These are phyloP conservation scores for Holothuria glaberrima DNA, from an alignment of 35 echinoderm and acorn worm genomes.

Conservation along the genomic window DNA sequence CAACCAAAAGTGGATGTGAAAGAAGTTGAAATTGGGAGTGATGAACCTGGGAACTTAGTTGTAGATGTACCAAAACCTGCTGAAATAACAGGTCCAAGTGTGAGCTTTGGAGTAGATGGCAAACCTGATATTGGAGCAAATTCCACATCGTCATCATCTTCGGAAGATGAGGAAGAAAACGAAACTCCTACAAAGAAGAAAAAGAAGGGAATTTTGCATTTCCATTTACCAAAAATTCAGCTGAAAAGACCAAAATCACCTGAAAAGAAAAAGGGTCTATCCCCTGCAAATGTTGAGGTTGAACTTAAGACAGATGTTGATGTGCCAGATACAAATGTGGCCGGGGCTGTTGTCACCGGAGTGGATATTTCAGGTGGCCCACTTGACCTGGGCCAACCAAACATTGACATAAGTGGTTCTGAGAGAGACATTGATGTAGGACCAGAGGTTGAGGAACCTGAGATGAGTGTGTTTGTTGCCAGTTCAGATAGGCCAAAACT, in stretches of 20 bases:
- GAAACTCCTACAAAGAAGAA: not conserved
- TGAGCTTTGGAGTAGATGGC: not conserved
- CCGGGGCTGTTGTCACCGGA: constrained; percentile 20
- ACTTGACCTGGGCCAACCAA: not conserved
- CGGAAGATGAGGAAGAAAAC: constrained; percentile 18
- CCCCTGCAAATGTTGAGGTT: constrained; percentile 41
- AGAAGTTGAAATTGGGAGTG: not conserved
- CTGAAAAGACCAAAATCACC: constrained; percentile 41
- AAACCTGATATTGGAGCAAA: not conserved
- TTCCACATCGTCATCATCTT: constrained; percentile 37
- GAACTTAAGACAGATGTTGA: constrained; percentile 41
- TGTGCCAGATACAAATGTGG: constrained; percentile 35
- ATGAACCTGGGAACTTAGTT: not conserved
- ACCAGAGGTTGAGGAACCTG: constrained; percentile 27
- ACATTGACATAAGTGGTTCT: not conserved
- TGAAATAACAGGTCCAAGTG: not conserved
- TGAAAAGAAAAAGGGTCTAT: constrained; percentile 41
- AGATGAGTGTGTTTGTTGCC: not conserved
- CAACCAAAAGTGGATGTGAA: not conserved
- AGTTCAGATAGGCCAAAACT: constrained; percentile 23
- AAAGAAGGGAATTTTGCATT: not conserved
- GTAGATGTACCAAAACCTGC: not conserved
- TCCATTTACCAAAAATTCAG: constrained; percentile 32
- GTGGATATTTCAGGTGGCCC: not conserved
- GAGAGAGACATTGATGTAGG: not conserved